Conservation (phyloP, 2,113 vertebrate genomes). For the Microcebus murinus region DNA sequence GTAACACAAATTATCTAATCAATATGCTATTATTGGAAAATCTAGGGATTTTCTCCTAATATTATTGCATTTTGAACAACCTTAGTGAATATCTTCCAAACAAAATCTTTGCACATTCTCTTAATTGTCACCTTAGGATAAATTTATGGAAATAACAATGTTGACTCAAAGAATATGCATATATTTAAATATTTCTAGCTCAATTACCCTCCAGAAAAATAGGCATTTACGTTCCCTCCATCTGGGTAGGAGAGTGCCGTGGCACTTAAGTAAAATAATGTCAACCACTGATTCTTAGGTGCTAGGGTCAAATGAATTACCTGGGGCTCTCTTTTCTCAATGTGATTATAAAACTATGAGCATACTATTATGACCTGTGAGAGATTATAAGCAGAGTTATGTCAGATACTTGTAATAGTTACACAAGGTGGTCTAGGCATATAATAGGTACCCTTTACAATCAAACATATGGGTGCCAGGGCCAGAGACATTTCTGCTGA, state of each 20-base stretch:
- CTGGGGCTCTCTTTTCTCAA: background rate
- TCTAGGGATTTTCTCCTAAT: background rate
- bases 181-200: background rate
- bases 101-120: background rate
- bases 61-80: background rate
- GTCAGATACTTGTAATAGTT: background rate
- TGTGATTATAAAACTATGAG: background rate
- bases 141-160: background rate
- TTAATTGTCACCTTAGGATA: background rate
- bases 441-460: background rate
- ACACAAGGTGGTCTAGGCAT: background rate
- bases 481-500: background rate
- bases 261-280: background rate
- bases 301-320: background rate
- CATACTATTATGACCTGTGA: background rate
- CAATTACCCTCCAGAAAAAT: background rate
- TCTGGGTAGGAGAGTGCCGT: background rate
- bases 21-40: background rate
- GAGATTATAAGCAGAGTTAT: background rate
- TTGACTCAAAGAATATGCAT: background rate
- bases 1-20: background rate
- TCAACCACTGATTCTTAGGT: background rate
- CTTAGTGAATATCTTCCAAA: background rate
- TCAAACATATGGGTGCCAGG: background rate
- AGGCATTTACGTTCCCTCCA: background rate